Evolutionary conservation across 2,797 vertebrate genomes (phyloP).

Genomic region (Diplodus puntazzo): DNA sequence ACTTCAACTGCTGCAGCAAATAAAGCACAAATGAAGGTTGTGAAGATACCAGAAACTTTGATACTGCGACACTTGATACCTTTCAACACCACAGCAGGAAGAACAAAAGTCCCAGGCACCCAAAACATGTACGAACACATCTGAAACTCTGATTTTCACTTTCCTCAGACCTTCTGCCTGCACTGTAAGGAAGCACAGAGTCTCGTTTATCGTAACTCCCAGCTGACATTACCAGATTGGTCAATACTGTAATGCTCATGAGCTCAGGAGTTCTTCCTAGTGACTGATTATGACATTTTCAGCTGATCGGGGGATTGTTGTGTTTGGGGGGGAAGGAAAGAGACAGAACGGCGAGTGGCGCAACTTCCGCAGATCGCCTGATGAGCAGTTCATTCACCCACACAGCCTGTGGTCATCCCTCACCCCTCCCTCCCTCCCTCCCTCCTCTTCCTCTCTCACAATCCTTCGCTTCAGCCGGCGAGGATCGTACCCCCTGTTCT

Average conservation of each 20-base stretch:
- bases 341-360: slow-evolving; percentile 50
- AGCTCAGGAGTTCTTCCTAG: slow-evolving; percentile 7
- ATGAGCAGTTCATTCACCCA: slow-evolving; percentile 64
- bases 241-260: background rate
- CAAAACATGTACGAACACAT: too few relatives aligned
- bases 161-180: background rate
- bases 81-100: too few relatives aligned
- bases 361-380: slow-evolving; percentile 46
- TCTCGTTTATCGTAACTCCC: background rate
- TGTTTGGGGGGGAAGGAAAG: slow-evolving; percentile 62
- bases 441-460: slow-evolving; percentile 40
- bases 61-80: too few relatives aligned
- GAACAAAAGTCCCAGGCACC: too few relatives aligned
- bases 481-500: slow-evolving; percentile 63
- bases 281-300: slow-evolving; percentile 32
- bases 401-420: slow-evolving; percentile 51
- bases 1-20: too few relatives aligned
- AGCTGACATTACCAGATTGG: slow-evolving; percentile 16
- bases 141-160: too few relatives aligned
- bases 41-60: too few relatives aligned
- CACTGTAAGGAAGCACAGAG: background rate
- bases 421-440: slow-evolving; percentile 29
- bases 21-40: too few relatives aligned
- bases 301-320: slow-evolving; percentile 32
- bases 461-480: slow-evolving; percentile 28